Evolutionary conservation across 2,888 invertebrate species (phyloP).

Genomic region (Caenorhabditis panamensis): DNA sequence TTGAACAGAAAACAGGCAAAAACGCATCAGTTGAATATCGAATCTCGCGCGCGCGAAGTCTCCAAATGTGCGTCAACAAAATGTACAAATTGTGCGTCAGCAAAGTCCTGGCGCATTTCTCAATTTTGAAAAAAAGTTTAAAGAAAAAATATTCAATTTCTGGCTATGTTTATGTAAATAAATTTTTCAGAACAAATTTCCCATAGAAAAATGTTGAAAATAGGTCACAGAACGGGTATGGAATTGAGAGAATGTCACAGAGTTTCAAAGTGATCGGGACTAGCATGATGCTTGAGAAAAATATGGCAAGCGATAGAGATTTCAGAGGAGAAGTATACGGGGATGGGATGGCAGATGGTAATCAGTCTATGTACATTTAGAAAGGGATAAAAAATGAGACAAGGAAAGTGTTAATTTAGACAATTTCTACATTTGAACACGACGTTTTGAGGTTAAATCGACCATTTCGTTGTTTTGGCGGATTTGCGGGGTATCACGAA

Average conservation of each 20-base stretch:
- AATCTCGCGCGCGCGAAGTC: background rate
- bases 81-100: background rate
- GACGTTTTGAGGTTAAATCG: constrained; percentile 28
- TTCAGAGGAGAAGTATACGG: background rate
- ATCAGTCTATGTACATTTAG: constrained; percentile 11
- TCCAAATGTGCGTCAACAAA: background rate
- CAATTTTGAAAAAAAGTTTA: background rate
- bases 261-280: background rate
- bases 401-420: constrained; percentile 7
- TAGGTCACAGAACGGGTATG: constrained; percentile 3
- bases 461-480: constrained; percentile 54
- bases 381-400: background rate
- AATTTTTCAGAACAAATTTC: too few relatives aligned
- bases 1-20: too few relatives aligned
- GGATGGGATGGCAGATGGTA: background rate
- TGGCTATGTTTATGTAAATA: too few relatives aligned
- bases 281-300: constrained; percentile 10
- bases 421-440: constrained; percentile 21
- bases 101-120: background rate
- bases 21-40: background rate
- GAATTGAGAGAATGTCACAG: too few relatives aligned
- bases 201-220: too few relatives aligned
- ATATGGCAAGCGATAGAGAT: constrained; percentile 48
- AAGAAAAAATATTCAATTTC: too few relatives aligned
- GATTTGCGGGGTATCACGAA: constrained; percentile 20